phyloP scores from a whole-genome alignment of 2,797 vertebrate genomes.

The Dendrocincla fuliginosa region DNA sequence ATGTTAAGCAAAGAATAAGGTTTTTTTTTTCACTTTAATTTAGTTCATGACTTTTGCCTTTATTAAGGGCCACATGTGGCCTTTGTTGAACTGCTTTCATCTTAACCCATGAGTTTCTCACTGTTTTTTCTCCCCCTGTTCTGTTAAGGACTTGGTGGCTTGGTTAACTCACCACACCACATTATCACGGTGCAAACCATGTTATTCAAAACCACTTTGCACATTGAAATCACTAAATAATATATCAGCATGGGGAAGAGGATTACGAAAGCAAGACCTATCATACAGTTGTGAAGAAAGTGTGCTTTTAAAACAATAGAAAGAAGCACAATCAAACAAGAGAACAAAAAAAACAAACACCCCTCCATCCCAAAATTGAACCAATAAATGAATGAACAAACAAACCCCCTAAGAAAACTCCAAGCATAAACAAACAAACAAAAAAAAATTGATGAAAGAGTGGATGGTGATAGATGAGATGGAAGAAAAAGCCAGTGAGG shows the following conservation, averaged over 20 bases:
- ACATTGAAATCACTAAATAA: background rate
- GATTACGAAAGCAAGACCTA: background rate
- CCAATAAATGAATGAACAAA: background rate
- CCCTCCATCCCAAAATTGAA: background rate
- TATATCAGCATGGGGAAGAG: background rate
- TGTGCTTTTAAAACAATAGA: background rate
- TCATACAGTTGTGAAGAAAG: background rate
- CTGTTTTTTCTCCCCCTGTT: background rate
- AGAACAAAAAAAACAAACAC: background rate
- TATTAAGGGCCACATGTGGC: rapidly evolving
- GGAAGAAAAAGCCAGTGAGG: background rate
- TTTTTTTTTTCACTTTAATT: background rate
- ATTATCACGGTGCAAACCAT: background rate
- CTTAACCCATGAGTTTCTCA: background rate
- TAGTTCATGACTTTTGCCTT: rapidly evolving
- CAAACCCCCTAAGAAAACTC: background rate
- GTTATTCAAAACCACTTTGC: background rate
- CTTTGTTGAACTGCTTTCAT: background rate
- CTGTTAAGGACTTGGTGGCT: rapidly evolving
- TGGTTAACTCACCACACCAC: background rate
- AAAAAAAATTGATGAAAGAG: background rate
- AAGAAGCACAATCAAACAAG: background rate
- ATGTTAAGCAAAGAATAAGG: background rate
- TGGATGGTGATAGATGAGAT: background rate
- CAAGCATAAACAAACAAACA: background rate